These are phyloP conservation scores for Oreocharis arfaki DNA, from an alignment of 2,113 vertebrate genomes.

Conservation along the genomic window DNA sequence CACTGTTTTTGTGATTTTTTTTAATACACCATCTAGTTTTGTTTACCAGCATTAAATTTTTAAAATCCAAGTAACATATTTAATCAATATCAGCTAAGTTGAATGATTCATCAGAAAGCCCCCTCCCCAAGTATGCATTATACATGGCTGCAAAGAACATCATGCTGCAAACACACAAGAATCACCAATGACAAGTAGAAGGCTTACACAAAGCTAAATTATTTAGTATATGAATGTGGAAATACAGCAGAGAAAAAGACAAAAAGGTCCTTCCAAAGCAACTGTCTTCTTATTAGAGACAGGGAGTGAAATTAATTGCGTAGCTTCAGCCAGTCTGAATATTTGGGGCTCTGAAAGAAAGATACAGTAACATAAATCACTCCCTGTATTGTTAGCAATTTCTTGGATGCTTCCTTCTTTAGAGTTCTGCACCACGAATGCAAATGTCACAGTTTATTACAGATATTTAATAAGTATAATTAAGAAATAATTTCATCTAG, in stretches of 20 bases:
- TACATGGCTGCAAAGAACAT: not conserved
- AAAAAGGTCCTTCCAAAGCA: constrained; percentile 11
- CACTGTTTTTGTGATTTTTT: not conserved
- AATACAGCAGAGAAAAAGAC: not conserved
- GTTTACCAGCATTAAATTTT: not conserved
- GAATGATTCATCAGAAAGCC: not conserved
- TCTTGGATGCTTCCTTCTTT: not conserved
- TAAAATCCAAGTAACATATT: not conserved
- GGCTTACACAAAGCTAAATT: not conserved
- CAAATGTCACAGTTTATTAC: constrained; percentile 37
- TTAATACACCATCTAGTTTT: not conserved
- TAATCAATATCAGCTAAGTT: not conserved
- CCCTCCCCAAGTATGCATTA: not conserved
- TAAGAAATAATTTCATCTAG: constrained; percentile 45
- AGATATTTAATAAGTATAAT: constrained; percentile 35
- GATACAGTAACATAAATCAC: not conserved
- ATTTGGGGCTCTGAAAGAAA: not conserved
- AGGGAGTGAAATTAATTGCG: not conserved
- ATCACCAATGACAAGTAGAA: not conserved
- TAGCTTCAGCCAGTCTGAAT: not conserved
- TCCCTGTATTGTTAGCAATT: not conserved
- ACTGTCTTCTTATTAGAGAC: not conserved
- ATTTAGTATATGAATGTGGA: not conserved
- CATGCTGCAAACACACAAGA: not conserved
- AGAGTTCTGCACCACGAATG: not conserved